phyloP scores from a whole-genome alignment of 2,797 vertebrate species.

The Distichodus sexfasciatus region DNA sequence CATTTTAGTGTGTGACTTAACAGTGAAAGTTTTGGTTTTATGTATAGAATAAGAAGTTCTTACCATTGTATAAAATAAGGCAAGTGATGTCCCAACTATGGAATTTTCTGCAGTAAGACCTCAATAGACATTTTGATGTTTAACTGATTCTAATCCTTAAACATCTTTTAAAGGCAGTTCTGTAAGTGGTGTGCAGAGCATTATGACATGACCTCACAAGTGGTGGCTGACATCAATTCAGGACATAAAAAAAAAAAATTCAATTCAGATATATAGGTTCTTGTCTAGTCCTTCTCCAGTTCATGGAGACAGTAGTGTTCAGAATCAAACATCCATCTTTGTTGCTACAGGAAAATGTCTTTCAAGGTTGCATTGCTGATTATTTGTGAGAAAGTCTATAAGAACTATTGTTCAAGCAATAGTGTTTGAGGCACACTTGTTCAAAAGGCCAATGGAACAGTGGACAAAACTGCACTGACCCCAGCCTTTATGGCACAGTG shows the following conservation, averaged over 20 bases:
- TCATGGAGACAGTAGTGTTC: slow-evolving; percentile 61
- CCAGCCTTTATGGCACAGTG: slow-evolving; percentile 59
- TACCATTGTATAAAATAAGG: not conserved
- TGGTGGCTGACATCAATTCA: slow-evolving; percentile 38
- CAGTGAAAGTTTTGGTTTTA: slow-evolving; percentile 38
- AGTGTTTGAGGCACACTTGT: slow-evolving; percentile 64
- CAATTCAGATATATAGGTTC: slow-evolving; percentile 46
- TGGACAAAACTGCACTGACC: slow-evolving; percentile 47
- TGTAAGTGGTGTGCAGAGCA: slow-evolving; percentile 46
- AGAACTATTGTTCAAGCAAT: slow-evolving; percentile 30
- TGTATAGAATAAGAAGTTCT: slow-evolving; percentile 28
- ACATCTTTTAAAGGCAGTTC: slow-evolving; percentile 57
- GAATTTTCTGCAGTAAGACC: not conserved
- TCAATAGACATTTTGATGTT: slow-evolving; percentile 22
- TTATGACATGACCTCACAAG: slow-evolving; percentile 36
- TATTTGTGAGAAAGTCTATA: slow-evolving; percentile 1
- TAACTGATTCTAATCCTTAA: slow-evolving; percentile 55
- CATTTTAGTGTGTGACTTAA: slow-evolving; percentile 36
- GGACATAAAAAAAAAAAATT: slow-evolving; percentile 50
- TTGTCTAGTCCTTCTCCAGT: slow-evolving; percentile 63
- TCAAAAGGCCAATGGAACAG: slow-evolving; percentile 48
- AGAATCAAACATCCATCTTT: slow-evolving; percentile 53
- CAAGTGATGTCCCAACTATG: not conserved
- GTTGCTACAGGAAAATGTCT: slow-evolving; percentile 33
- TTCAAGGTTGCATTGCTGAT: slow-evolving; percentile 15